Percentiles rank a stretch among this genome's conserved stretches.
These are phyloP conservation scores for Gracilinanus agilis DNA, from an alignment of 2,113 vertebrate species.

Conservation along the genomic window DNA sequence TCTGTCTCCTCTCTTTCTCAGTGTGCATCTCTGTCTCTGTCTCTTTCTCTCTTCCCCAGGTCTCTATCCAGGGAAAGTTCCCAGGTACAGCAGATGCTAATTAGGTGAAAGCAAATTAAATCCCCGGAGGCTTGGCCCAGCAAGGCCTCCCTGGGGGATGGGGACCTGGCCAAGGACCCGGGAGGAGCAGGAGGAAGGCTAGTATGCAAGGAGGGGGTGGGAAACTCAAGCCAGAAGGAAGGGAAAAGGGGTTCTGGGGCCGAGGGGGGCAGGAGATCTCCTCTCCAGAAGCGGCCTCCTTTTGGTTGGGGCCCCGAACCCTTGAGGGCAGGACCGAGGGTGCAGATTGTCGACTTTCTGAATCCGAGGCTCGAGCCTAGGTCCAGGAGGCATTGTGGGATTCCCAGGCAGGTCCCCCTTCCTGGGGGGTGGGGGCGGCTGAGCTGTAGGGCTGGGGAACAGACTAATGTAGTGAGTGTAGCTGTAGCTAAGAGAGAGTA, in stretches of 20 bases:
- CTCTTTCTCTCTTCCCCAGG: slow-evolving; percentile 40
- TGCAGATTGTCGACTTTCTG: slow-evolving; percentile 39
- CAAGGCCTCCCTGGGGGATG: slow-evolving; percentile 74
- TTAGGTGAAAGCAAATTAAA: slow-evolving; percentile 82
- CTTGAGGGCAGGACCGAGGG: neutral
- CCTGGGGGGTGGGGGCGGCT: neutral
- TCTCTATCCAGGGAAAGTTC: slow-evolving; percentile 75
- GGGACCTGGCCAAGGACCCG: slow-evolving; percentile 45
- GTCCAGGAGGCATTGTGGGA: slow-evolving; percentile 34
- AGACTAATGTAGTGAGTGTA: slow-evolving; percentile 75
- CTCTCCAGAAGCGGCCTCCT: neutral
- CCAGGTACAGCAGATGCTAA: slow-evolving; percentile 81
- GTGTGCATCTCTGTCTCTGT: neutral
- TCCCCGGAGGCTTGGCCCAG: slow-evolving; percentile 78
- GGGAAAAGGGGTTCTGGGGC: neutral
- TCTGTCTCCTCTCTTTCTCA: neutral
- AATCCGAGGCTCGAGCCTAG: slow-evolving; percentile 6
- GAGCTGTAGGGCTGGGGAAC: slow-evolving; percentile 27
- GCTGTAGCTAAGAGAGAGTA: slow-evolving; percentile 45
- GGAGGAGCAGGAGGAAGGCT: neutral
- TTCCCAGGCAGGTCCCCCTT: neutral
- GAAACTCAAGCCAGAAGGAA: neutral
- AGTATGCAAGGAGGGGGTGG: neutral
- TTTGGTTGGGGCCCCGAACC: neutral
- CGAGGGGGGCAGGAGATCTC: neutral